These are phyloP conservation scores for Hozukius guyotensis DNA, from an alignment of 2,797 vertebrate genomes.

Conservation along the genomic window DNA sequence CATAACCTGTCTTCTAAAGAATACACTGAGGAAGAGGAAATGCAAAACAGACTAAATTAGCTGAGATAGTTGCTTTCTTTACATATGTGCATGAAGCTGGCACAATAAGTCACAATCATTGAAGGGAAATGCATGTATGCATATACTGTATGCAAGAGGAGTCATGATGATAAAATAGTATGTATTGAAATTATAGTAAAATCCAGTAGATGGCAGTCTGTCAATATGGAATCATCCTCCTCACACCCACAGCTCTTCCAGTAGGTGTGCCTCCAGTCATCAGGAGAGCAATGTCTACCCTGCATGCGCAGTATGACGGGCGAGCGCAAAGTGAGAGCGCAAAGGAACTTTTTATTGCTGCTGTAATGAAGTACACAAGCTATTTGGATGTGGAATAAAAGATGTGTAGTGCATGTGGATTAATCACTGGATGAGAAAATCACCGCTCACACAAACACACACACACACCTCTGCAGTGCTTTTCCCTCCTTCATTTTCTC, in stretches of 20 bases:
- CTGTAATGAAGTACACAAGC: slow-evolving; percentile 50
- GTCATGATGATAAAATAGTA: background rate
- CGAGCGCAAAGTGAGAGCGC: slow-evolving; percentile 51
- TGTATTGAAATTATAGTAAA: slow-evolving; percentile 27
- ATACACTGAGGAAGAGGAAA: background rate
- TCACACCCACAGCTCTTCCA: slow-evolving; percentile 7
- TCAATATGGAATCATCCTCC: slow-evolving; percentile 40
- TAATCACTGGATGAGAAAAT: slow-evolving; percentile 30
- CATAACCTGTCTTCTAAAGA: background rate
- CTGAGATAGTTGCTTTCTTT: background rate
- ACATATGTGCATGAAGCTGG: background rate
- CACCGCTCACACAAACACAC: background rate
- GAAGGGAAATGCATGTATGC: background rate
- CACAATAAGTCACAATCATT: background rate
- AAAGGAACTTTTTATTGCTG: slow-evolving; percentile 56
- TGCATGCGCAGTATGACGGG: slow-evolving; percentile 19
- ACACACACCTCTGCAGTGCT: slow-evolving; percentile 39
- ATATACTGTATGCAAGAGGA: background rate
- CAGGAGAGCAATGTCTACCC: slow-evolving; percentile 37
- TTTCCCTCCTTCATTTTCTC: slow-evolving; percentile 36
- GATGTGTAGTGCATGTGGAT: slow-evolving; percentile 11
- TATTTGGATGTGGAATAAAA: slow-evolving; percentile 16
- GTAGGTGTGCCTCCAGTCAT: slow-evolving; percentile 53
- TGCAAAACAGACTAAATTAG: background rate
- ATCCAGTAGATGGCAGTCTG: slow-evolving; percentile 81